phyloP scores from a whole-genome alignment of 2,113 vertebrate species.

The Ictidomys tridecemlineatus region DNA sequence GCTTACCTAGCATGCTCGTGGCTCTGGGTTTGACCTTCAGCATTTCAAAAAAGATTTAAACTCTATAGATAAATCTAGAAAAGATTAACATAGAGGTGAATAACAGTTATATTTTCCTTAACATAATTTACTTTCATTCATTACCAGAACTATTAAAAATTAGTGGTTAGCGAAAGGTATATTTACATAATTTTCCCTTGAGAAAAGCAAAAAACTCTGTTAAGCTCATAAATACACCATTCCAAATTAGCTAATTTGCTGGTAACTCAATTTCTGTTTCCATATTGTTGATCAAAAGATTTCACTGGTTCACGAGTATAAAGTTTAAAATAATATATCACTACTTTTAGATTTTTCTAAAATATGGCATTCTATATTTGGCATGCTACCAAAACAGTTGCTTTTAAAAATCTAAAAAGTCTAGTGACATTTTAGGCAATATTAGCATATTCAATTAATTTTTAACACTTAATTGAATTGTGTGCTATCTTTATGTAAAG shows the following conservation, averaged over 20 bases:
- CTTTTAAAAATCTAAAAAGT: slow-evolving; percentile 29
- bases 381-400: slow-evolving; percentile 36
- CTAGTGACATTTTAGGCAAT: slow-evolving; percentile 42
- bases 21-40: background rate
- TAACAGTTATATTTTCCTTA: slow-evolving; percentile 20
- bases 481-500: slow-evolving; percentile 36
- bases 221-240: slow-evolving; percentile 54
- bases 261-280: slow-evolving; percentile 50
- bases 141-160: slow-evolving; percentile 11
- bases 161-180: background rate
- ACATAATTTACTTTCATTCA: slow-evolving; percentile 55
- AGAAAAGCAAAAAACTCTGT: slow-evolving; percentile 58
- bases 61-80: slow-evolving; percentile 70
- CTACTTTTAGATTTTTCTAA: slow-evolving; percentile 41
- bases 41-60: slow-evolving; percentile 40
- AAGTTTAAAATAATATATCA: slow-evolving; percentile 23
- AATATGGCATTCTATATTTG: slow-evolving; percentile 32
- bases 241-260: slow-evolving; percentile 41
- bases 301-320: slow-evolving; percentile 7
- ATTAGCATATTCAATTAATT: slow-evolving; percentile 34
- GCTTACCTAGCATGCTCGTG: background rate
- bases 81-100: background rate
- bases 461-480: slow-evolving; percentile 45
- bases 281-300: slow-evolving; percentile 21
- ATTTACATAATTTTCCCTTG: slow-evolving; percentile 31